A percentile compares a stretch with the other conserved stretches of the same genome.
Conservation (phyloP, 2,888 invertebrate species). For the Dyspetes luteomarginatus region DNA sequence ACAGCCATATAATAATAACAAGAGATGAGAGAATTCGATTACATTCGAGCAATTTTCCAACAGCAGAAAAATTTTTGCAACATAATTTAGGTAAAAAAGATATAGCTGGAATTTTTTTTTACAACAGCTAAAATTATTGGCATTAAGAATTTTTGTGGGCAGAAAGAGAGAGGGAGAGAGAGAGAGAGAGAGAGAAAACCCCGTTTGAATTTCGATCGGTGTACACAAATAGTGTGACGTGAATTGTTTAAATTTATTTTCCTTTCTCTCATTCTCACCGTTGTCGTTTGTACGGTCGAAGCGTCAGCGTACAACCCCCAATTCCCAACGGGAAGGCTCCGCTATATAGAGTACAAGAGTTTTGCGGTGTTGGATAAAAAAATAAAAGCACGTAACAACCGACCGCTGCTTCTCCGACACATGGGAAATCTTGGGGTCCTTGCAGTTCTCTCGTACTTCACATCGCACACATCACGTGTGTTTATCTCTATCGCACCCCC, state of each 20-base stretch:
- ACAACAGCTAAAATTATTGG: neutral
- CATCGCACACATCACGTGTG: conserved; percentile 23
- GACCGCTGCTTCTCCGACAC: conserved; percentile 58
- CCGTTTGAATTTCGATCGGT: conserved; percentile 38
- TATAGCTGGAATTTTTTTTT: neutral
- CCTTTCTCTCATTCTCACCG: conserved; percentile 20
- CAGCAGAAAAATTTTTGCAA: no score
- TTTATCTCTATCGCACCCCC: neutral
- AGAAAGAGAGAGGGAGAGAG: neutral
- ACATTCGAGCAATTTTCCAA: no score
- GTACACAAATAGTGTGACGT: conserved; percentile 25
- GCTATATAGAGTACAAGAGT: conserved; percentile 51
- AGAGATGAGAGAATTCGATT: no score
- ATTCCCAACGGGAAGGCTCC: conserved; percentile 29
- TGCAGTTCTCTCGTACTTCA: conserved; percentile 39
- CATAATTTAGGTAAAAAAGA: no score
- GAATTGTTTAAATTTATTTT: conserved; percentile 15
- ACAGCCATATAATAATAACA: no score
- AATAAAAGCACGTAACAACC: conserved; percentile 59
- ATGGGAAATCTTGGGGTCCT: conserved; percentile 63
- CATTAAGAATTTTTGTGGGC: neutral
- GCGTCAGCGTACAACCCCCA: conserved; percentile 36
- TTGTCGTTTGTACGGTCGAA: conserved; percentile 36
- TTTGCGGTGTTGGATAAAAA: conserved; percentile 63
- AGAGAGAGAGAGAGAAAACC: neutral